These are phyloP conservation scores for Onychomys leucogaster DNA, from an alignment of 2,797 vertebrate genomes.

Conservation along the genomic window DNA sequence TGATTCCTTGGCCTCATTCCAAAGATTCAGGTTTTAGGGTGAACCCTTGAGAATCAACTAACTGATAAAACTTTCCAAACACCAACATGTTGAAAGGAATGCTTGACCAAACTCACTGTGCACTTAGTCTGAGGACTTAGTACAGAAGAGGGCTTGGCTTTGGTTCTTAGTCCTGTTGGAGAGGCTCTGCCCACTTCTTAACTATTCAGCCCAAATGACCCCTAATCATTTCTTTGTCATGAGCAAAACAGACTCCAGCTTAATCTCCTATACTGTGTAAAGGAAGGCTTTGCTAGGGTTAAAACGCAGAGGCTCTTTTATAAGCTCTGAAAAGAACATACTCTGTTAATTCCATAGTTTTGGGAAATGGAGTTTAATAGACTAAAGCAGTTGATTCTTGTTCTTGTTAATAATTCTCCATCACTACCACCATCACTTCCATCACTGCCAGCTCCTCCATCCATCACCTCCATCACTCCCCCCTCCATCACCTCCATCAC, in stretches of 20 bases:
- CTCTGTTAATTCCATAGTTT: constrained; percentile 50
- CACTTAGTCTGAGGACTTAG: constrained; percentile 57
- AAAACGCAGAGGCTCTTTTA: not conserved
- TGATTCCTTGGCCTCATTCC: not conserved
- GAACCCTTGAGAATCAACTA: constrained; percentile 3
- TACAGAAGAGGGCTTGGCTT: constrained; percentile 55
- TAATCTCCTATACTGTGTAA: not conserved
- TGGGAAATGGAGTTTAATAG: constrained; percentile 43
- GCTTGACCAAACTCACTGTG: constrained; percentile 48
- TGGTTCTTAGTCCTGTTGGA: constrained; percentile 33
- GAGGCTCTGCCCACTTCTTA: not conserved
- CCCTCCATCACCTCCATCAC: not conserved
- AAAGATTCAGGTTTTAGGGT: not conserved
- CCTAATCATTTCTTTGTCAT: constrained; percentile 29
- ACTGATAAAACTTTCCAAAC: constrained; percentile 69
- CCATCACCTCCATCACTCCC: not conserved
- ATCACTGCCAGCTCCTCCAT: not conserved
- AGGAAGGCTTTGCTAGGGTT: not conserved
- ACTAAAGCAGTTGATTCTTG: not conserved
- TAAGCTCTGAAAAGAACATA: not conserved
- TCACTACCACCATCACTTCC: not conserved
- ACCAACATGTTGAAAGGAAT: constrained; percentile 59
- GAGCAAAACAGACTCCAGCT: constrained; percentile 14
- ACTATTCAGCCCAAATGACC: not conserved
- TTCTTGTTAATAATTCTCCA: not conserved